Evolutionary conservation across 1,140 invertebrate genomes (phyloP), one percentile per base, ranked within the genome.

Genomic region (Papilio xuthus): DNA sequence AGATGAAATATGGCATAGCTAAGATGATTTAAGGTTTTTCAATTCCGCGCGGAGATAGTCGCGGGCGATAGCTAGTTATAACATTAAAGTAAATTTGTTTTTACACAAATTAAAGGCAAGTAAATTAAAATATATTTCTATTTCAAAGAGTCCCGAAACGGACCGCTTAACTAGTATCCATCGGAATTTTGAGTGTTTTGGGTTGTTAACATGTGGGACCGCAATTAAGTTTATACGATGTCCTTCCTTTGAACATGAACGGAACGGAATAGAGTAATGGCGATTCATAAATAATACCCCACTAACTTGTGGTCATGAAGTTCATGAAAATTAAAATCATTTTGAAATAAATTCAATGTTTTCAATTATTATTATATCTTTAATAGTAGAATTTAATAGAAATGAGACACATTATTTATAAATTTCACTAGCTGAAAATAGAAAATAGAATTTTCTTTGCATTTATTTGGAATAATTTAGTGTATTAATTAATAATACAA

Each of bases 191-290:
- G 53, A 56, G n/a, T 56, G 53, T 56, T 56, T 56, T 56, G 53
- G 53, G 53, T 56, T 23, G 53, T 63, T 63, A 67, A 15, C 60
- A 67, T 67, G 60, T 4, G 60, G 60, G 60, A 67, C 60, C 60
- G 60, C 60, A 67, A 67, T 67, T 67, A 67, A 67, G 60, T 67
- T 67, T 67, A 28, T 67, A 67, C 60, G 23, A 32, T 67, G 60
- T 32, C 60, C 60, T 60, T 60, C 56, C 60, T 67, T 67, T 67
- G 26, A 67, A 28, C 60, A 32, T 15, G 12, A 15, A 50, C 47
- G 47, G 26, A 67, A 28, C 60, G 8, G 26, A 67, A 28, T 67
- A 12, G 26, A 60, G n/a, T 28, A 67, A 67, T 67, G 60, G 60
- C 26, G 23, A 15, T 67, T 67, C 26, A 67, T 67, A 67, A 32